Evolutionary conservation across 2,888 invertebrate species (phyloP), one percentile per base, ranked within the genome.

Genomic region (Scaptomyza cyrtandrae): DNA sequence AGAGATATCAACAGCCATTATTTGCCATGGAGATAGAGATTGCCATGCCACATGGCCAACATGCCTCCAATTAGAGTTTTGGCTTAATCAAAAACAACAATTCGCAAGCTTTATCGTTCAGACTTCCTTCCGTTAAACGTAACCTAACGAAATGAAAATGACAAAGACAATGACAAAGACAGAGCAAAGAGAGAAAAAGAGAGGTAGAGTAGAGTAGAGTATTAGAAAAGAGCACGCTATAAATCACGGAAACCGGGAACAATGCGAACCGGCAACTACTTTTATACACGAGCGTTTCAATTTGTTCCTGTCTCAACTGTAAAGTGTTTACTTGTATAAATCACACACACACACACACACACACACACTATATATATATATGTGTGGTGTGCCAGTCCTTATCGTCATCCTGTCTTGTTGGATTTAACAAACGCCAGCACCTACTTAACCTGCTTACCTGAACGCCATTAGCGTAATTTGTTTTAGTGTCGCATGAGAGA

Each of bases 391-490:
- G 58, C 53, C 59, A 31, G 39, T 49, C 53, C n/a, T 41, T 57
- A 71, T 63, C 46, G 59, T 63, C 57, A 48, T 64, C 58, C 67
- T 59, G 56, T 74, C 41, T 41, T 44, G 64, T 57, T 52, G 74
- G 74, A 75, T 75, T 82, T 77, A 80, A 80, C 60, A 52, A 69
- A 68, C 53, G 75, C 69, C 71, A 52, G 61, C 78, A 80, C 80
- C 81, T 86, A 84, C 67, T 80, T 80, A 78, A 75, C 87, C 88
- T 86, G 65, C n/a, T n/a, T 66, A 43, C n/a, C n/a, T 52, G 58
- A n/a, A 14, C 9, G 39, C 87, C 85, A 88, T 86, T 88, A 87
- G 74, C 74, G 75, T 84, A 86, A 85, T 87, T 88, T 78, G 78
- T 73, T 86, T 84, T 84, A 80, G 67, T 78, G 78, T 70, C 62